A percentile compares a stretch with the other conserved stretches of the same genome.
Evolutionary conservation across 2,888 invertebrate species (phyloP).

Genomic region (Odontocolon sp.): DNA sequence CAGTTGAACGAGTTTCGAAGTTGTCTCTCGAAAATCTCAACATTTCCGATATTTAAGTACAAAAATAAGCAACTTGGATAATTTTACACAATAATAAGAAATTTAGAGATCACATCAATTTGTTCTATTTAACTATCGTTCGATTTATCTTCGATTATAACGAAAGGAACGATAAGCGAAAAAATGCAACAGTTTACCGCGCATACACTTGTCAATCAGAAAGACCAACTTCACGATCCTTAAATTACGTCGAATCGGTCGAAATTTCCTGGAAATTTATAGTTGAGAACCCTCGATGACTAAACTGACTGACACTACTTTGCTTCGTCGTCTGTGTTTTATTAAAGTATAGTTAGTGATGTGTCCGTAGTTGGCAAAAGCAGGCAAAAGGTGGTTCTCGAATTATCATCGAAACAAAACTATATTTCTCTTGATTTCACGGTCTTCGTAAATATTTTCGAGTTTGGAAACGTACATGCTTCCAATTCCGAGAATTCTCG

Average conservation of each 20-base stretch:
- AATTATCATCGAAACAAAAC: slow-evolving; percentile 13
- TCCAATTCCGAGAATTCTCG: neutral
- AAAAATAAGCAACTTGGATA: neutral
- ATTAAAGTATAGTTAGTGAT: slow-evolving; percentile 27
- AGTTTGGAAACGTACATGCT: neutral
- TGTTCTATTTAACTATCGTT: neutral
- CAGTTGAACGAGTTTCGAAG: neutral
- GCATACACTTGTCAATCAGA: neutral
- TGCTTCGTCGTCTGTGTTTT: neutral
- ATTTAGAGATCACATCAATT: neutral
- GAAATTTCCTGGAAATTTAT: neutral
- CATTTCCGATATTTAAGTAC: neutral
- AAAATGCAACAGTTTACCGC: slow-evolving; percentile 10
- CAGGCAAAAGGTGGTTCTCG: slow-evolving; percentile 17
- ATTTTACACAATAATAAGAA: neutral
- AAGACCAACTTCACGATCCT: neutral
- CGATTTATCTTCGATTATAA: neutral
- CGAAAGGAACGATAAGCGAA: neutral
- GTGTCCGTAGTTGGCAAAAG: slow-evolving; percentile 30
- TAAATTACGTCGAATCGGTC: neutral
- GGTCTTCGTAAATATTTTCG: neutral
- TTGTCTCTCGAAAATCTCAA: neutral
- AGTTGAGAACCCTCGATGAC: slow-evolving; percentile 17
- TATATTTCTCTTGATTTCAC: neutral
- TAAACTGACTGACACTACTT: neutral